Conservation (phyloP, 2,888 invertebrate species). For the Parnassius glacialis region DNA sequence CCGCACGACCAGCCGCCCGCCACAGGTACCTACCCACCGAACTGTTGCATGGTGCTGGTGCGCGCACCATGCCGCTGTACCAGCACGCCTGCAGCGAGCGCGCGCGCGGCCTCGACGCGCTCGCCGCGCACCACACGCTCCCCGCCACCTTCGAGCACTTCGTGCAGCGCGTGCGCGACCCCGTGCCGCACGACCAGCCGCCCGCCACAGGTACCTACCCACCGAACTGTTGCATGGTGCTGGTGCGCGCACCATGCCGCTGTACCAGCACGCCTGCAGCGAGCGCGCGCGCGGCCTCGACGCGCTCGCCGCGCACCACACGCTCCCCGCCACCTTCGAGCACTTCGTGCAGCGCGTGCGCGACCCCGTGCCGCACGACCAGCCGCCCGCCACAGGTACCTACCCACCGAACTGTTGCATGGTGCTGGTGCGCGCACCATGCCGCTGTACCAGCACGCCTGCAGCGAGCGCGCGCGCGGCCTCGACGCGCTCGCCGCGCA, state of each 20-base stretch:
- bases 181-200: constrained; percentile 34
- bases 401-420: constrained; percentile 8
- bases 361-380: constrained; percentile 45
- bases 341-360: constrained; percentile 81
- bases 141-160: constrained; percentile 94
- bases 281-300: constrained; percentile 93
- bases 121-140: constrained; percentile 92
- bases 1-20: constrained; percentile 23
- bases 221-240: no score
- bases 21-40: constrained; percentile 20
- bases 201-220: constrained; percentile 23
- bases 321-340: constrained; percentile 94
- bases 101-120: constrained; percentile 90
- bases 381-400: constrained; percentile 16
- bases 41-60: constrained; percentile 42
- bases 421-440: constrained; percentile 61
- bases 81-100: constrained; percentile 88
- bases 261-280: constrained; percentile 79
- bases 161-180: constrained; percentile 65
- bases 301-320: constrained; percentile 91
- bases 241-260: constrained; percentile 61
- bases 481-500: constrained; percentile 91
- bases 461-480: constrained; percentile 93
- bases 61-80: constrained; percentile 43
- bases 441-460: constrained; percentile 45